Evolutionary conservation across 2,113 vertebrate genomes (phyloP).

Genomic region (Ctenodactylus gundi): DNA sequence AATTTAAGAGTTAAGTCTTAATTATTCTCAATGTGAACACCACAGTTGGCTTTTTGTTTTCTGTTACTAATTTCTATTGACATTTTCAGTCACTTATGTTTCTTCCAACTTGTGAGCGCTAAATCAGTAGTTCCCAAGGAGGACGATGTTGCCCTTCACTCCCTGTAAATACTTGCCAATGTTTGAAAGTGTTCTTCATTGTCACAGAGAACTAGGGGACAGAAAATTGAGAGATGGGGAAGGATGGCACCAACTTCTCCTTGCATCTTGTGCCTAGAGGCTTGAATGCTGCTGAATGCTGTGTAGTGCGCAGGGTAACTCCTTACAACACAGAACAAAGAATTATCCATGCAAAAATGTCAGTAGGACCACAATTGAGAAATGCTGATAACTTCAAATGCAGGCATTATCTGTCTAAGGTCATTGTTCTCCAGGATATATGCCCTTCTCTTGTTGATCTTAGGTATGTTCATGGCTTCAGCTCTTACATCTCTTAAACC

Average conservation of each 20-base stretch:
- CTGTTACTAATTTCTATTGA: not conserved
- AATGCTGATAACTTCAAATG: not conserved
- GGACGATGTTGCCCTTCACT: not conserved
- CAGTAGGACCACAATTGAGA: not conserved
- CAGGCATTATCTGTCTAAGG: not conserved
- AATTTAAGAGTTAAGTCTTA: not conserved
- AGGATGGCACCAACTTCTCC: no score
- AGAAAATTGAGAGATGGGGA: not conserved
- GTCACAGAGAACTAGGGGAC: not conserved
- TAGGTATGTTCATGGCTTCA: not conserved
- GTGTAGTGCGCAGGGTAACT: not conserved
- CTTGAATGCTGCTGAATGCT: not conserved
- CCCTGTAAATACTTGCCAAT: not conserved
- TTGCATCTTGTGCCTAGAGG: not conserved
- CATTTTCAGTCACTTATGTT: not conserved
- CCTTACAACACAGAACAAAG: not conserved
- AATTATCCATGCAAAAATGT: not conserved
- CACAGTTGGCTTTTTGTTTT: not conserved
- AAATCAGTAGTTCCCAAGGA: not conserved
- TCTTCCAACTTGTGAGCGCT: not conserved
- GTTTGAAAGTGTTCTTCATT: not conserved
- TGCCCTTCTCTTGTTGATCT: not conserved
- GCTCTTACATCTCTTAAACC: not conserved
- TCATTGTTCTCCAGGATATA: not conserved
- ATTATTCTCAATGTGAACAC: not conserved